These are phyloP conservation scores for Orycteropus afer DNA, from an alignment of 2,113 vertebrate species.

Conservation along the genomic window DNA sequence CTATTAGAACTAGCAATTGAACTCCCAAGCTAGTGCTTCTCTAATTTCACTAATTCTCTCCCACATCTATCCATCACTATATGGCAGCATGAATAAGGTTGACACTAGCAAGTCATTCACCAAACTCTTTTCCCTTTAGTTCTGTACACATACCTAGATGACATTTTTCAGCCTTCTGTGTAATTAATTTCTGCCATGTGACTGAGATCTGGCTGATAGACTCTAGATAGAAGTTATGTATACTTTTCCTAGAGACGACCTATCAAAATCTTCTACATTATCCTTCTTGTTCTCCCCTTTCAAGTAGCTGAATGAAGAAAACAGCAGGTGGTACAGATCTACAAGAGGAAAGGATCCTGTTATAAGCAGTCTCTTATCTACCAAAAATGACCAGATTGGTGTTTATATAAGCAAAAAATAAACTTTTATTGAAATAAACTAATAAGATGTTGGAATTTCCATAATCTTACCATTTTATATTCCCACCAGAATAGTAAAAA, in stretches of 20 bases:
- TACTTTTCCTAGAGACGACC: background rate
- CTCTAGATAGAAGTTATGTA: accelerated
- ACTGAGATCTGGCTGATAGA: background rate
- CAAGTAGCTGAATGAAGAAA: background rate
- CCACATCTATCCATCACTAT: background rate
- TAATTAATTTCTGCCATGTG: background rate
- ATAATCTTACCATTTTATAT: background rate
- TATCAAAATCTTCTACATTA: background rate
- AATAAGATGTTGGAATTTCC: background rate
- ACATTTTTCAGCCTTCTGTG: background rate
- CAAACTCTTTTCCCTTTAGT: background rate
- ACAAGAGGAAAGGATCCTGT: background rate
- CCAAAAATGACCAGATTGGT: background rate
- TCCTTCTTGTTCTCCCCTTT: background rate
- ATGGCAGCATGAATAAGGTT: background rate
- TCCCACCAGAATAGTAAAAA: background rate
- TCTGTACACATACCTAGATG: background rate
- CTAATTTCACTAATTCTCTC: background rate
- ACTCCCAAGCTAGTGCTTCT: background rate
- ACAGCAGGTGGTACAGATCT: background rate
- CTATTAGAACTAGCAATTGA: background rate
- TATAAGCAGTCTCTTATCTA: background rate
- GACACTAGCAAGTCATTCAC: background rate
- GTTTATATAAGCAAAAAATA: background rate
- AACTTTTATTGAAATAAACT: background rate